Conservation (phyloP, 2,113 vertebrate species). For the Halcyon malimbica region DNA sequence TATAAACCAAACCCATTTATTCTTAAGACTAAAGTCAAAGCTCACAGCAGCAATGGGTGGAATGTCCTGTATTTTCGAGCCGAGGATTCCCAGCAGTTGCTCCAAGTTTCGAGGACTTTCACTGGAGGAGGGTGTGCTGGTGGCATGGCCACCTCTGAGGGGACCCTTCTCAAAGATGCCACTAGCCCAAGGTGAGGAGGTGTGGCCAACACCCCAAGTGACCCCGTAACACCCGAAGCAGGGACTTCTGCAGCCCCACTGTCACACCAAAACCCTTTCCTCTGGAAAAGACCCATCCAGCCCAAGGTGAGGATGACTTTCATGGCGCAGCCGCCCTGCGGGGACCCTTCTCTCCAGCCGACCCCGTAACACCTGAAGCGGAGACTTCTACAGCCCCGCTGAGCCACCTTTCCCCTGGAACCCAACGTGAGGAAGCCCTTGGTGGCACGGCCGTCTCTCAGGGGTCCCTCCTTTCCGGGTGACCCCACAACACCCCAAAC, state of each 20-base stretch:
- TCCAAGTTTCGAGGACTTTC: too few relatives aligned
- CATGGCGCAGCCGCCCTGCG: neutral
- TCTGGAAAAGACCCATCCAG: neutral
- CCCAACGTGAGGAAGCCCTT: too few relatives aligned
- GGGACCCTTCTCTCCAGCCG: neutral
- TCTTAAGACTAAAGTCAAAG: neutral
- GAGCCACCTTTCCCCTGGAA: neutral
- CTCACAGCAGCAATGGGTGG: accelerated
- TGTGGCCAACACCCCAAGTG: too few relatives aligned
- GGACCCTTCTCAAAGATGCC: neutral
- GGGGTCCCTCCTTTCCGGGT: neutral
- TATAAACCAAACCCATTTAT: accelerated
- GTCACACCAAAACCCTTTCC: neutral
- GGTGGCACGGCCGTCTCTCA: too few relatives aligned
- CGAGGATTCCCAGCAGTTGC: neutral
- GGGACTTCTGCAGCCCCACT: neutral
- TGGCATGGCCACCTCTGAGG: neutral
- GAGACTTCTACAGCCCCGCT: neutral
- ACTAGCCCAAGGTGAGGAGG: neutral
- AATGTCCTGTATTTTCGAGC: neutral
- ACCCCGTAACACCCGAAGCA: neutral
- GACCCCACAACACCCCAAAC: neutral
- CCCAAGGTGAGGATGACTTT: neutral
- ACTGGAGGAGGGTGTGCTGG: accelerated
- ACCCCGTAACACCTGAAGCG: neutral